Evolutionary conservation across 2,797 vertebrate species (phyloP).

Genomic region (Adelosebastes latens): DNA sequence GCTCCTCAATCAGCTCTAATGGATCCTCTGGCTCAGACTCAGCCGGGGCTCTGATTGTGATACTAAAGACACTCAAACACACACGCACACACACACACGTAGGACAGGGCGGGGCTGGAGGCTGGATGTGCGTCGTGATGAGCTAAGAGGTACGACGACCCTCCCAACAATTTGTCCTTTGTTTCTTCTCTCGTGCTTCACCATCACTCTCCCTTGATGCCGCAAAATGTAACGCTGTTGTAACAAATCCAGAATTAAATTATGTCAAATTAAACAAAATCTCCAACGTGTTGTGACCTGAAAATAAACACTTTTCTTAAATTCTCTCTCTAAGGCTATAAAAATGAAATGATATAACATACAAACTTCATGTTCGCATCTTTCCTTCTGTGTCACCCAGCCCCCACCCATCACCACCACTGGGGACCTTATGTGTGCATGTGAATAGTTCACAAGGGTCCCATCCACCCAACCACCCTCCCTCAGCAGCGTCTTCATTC

Average conservation of each 20-base stretch:
- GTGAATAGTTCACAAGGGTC: conserved; percentile 53
- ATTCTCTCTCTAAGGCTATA: neutral
- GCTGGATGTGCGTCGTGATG: conserved; percentile 53
- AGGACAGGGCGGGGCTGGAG: conserved; percentile 44
- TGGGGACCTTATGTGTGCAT: conserved; percentile 17
- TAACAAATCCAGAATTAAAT: neutral
- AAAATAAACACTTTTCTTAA: neutral
- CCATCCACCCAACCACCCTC: conserved; percentile 40
- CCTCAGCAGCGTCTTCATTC: conserved; percentile 36
- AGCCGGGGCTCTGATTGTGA: conserved; percentile 63
- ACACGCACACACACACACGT: conserved; percentile 31
- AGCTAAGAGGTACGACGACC: conserved; percentile 61
- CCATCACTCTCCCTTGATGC: neutral
- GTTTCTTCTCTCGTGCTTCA: conserved; percentile 32
- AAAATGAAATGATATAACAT: neutral
- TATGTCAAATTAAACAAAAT: neutral
- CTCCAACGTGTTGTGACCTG: neutral
- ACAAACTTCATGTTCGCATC: neutral
- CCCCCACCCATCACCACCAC: conserved; percentile 5
- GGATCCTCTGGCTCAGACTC: conserved; percentile 82
- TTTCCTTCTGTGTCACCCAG: neutral
- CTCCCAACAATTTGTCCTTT: conserved; percentile 58
- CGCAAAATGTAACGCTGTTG: neutral
- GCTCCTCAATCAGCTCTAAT: conserved; percentile 85
- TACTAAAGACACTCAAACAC: conserved; percentile 50